phyloP scores from a whole-genome alignment of 2,797 vertebrate genomes.

The Urocyon cinereoargenteus region DNA sequence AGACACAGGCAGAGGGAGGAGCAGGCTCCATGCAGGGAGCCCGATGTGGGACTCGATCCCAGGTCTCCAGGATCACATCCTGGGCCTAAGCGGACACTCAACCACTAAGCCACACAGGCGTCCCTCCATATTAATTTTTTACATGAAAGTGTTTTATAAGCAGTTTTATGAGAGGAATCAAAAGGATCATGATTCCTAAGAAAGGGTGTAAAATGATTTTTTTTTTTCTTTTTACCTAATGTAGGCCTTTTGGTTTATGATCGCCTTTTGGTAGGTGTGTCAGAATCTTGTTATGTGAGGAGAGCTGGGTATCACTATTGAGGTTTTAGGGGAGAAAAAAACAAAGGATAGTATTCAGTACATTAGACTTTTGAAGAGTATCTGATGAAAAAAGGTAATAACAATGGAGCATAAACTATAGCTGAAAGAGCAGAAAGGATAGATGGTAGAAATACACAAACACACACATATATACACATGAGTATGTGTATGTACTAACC shows the following conservation, averaged over 20 bases:
- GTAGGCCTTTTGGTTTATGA: background rate
- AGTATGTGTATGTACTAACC: background rate
- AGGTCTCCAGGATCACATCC: too few relatives aligned
- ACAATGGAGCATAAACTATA: background rate
- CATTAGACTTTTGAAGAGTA: background rate
- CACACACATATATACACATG: background rate
- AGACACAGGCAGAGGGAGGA: too few relatives aligned
- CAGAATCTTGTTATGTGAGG: background rate
- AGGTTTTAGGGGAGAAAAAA: background rate
- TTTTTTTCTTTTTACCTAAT: background rate
- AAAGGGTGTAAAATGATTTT: background rate
- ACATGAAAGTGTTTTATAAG: background rate
- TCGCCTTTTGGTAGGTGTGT: background rate
- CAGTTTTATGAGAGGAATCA: background rate
- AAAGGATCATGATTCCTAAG: background rate
- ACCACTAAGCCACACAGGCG: too few relatives aligned
- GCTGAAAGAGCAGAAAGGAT: background rate
- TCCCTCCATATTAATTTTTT: background rate
- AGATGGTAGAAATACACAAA: background rate
- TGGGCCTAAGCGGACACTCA: too few relatives aligned
- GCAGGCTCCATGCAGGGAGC: too few relatives aligned
- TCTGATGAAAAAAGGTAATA: background rate
- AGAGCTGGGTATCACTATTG: background rate
- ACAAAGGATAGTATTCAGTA: background rate
- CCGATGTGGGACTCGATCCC: too few relatives aligned